phyloP scores from a whole-genome alignment of 2,113 vertebrate species.

The Microcebus ravelobensis region DNA sequence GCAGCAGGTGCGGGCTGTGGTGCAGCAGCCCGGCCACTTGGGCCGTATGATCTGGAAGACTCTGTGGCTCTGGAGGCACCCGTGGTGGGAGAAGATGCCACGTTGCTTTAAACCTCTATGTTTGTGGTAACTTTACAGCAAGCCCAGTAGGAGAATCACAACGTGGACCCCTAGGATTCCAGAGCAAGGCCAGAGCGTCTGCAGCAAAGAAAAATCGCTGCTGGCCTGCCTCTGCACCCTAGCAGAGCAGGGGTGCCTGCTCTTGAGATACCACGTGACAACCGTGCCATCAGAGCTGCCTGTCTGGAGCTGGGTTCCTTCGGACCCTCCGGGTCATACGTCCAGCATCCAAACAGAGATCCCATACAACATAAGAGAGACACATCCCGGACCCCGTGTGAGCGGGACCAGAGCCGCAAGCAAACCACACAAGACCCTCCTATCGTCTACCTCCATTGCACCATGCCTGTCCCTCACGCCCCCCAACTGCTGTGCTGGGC shows the following conservation, averaged over 20 bases:
- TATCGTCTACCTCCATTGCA: neutral
- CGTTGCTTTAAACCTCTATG: neutral
- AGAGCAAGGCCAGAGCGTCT: neutral
- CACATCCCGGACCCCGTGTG: too few relatives aligned
- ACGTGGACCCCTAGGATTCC: neutral
- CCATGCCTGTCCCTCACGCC: neutral
- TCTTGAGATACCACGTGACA: accelerated
- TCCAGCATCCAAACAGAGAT: too few relatives aligned
- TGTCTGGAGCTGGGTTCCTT: neutral
- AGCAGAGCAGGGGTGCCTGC: neutral
- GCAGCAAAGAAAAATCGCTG: neutral
- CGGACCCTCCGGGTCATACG: neutral
- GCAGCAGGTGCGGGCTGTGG: neutral
- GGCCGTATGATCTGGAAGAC: neutral
- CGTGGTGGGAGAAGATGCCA: neutral
- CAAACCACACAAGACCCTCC: neutral
- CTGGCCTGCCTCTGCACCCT: neutral
- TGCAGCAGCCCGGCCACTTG: neutral
- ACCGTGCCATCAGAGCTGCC: neutral
- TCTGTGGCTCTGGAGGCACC: neutral
- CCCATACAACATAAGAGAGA: neutral
- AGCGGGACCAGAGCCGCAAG: neutral
- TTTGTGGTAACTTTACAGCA: neutral
- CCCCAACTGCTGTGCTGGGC: neutral
- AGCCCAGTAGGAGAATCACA: neutral